Base-by-base conservation (phyloP, 2,797 vertebrate genomes). In the Darevskia mixta region DNA sequence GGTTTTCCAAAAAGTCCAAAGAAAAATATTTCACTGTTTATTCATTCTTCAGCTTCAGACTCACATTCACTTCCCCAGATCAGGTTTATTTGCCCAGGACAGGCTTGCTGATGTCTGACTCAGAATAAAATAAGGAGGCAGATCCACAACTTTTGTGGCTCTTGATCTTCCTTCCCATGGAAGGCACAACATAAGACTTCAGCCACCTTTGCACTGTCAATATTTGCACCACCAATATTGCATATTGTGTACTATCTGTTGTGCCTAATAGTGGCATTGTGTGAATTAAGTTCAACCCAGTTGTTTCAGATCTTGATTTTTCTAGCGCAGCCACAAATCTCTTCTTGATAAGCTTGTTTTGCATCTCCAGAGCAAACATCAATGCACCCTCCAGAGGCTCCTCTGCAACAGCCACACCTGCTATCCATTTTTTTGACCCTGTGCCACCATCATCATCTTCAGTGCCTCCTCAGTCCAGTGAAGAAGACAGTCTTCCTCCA, bases 401-500 rank as follows among this genome's bases (percentile, higher is more conserved):
- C 82, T 97, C 97, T 25, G 89, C 88, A 9, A 97, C 97, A 85
- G 95, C 95, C 8, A 58, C 94, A 76, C 91, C 97, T 0, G 95
- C 96, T 61, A 90, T 97, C 15, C 96, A 93, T 61, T 96, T 94
- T n/a, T 94, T 95, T 32, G 95, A 97, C 78, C 95, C 98, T 82
- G 96, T 97, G 3, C 95, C 97, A 5, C 89, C 88, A 25, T 87
- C 91, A 0, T 95, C 95, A 3, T 94, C 87, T 3, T 95, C 96
- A 45, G 95, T 96, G 0, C 38, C 92, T 0, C 93, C 84, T 2
- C 96, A 95, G 1, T 88, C 88, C 29, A 96, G 96, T 0, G 96
- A 97, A 49, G 97, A 97, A 1, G 97, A 97, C n/a, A 96, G 94
- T 88, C 95, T 95, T 92, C 97, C 92, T 91, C 98, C 98, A 67